Percentiles rank a stretch among this genome's conserved stretches.
These are phyloP conservation scores for Aphelocoma coerulescens DNA, from an alignment of 2,113 vertebrate genomes.

Conservation along the genomic window DNA sequence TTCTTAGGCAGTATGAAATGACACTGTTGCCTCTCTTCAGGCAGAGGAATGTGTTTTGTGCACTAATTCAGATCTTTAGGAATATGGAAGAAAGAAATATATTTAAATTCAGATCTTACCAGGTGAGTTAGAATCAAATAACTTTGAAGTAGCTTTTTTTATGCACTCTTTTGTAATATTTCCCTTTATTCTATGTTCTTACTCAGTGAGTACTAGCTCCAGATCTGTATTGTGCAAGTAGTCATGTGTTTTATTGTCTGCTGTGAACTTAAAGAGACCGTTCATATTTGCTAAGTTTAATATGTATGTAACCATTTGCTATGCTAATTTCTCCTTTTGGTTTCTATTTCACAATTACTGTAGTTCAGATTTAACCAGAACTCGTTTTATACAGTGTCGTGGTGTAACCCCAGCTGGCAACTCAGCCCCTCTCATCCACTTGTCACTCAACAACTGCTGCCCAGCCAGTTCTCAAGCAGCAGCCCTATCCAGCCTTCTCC, in stretches of 20 bases:
- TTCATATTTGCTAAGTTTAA: neutral
- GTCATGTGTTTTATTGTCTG: neutral
- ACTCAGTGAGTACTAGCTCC: neutral
- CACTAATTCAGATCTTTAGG: neutral
- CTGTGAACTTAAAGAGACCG: neutral
- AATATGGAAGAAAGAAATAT: neutral
- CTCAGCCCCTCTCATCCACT: neutral
- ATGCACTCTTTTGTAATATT: neutral
- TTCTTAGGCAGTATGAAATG: neutral
- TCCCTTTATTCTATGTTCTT: neutral
- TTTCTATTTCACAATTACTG: neutral
- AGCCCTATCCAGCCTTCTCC: neutral
- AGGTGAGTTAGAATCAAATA: neutral
- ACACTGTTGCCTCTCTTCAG: neutral
- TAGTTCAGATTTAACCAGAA: neutral
- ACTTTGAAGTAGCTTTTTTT: neutral
- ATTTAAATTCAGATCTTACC: neutral
- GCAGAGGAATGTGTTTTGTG: neutral
- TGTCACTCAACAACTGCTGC: neutral
- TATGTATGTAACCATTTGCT: neutral
- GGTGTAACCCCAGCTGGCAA: neutral
- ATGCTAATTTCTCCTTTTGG: neutral
- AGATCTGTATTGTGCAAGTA: neutral
- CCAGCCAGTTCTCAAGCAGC: neutral
- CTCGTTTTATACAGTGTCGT: accelerated